These are phyloP conservation scores for Hybognathus amarus DNA, from an alignment of 2,797 vertebrate species.

Conservation along the genomic window DNA sequence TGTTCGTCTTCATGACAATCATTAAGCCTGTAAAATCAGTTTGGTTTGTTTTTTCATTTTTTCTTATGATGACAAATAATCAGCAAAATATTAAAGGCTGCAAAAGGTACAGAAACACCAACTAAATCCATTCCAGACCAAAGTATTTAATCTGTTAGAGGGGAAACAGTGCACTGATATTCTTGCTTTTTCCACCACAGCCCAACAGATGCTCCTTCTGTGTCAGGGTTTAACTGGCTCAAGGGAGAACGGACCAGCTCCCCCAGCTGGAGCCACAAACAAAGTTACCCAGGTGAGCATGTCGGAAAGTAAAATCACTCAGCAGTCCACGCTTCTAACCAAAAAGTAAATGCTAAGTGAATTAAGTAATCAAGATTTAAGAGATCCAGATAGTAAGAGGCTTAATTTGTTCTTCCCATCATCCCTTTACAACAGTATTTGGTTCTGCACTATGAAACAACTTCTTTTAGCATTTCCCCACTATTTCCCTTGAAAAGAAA, in stretches of 20 bases:
- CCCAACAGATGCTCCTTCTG: constrained; percentile 75
- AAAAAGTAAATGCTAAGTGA: constrained; percentile 21
- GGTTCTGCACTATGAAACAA: background rate
- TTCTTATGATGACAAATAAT: background rate
- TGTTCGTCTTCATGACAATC: background rate
- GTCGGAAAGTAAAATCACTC: constrained; percentile 53
- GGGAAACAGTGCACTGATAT: constrained; percentile 19
- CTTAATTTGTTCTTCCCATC: background rate
- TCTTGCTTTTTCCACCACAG: constrained; percentile 56
- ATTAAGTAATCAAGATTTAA: background rate
- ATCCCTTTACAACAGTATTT: background rate
- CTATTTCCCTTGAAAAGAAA: background rate
- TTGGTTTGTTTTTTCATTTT: too few species aligned
- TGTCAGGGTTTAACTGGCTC: constrained; percentile 67
- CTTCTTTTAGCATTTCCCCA: background rate
- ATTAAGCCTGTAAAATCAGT: background rate
- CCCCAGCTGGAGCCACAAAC: constrained; percentile 73
- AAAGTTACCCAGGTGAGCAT: constrained; percentile 74
- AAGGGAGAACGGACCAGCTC: constrained; percentile 67
- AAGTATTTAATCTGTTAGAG: background rate
- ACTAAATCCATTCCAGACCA: background rate
- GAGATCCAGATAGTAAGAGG: background rate
- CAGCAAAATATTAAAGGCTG: background rate
- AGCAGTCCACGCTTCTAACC: background rate
- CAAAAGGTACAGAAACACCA: background rate